These are phyloP conservation scores for Pseudomyrmex sp. DNA, from an alignment of 1,140 invertebrate genomes.

Conservation along the genomic window DNA sequence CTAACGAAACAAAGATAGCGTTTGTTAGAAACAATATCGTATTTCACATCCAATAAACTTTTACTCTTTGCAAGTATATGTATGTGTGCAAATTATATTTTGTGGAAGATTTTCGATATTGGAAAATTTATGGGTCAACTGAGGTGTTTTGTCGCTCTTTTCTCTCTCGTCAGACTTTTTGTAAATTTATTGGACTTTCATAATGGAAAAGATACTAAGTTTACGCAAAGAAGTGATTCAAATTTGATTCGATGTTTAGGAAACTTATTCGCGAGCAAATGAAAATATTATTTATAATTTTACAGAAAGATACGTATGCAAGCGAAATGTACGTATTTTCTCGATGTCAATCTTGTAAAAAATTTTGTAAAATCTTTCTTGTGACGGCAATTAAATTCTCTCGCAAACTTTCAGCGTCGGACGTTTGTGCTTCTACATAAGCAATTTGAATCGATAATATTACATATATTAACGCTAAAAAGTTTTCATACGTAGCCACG, in stretches of 20 bases:
- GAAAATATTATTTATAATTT: slow-evolving; percentile 26
- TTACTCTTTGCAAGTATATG: neutral
- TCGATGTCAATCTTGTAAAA: neutral
- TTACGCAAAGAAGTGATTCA: slow-evolving; percentile 9
- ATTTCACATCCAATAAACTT: neutral
- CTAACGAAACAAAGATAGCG: too few relatives aligned
- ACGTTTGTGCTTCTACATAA: neutral
- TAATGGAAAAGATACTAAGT: slow-evolving; percentile 30
- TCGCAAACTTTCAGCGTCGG: slow-evolving; percentile 8
- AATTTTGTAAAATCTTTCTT: neutral
- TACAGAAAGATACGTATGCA: slow-evolving; percentile 19
- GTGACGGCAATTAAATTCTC: slow-evolving; percentile 18
- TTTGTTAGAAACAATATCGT: too few relatives aligned
- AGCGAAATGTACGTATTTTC: slow-evolving; percentile 41
- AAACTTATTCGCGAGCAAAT: slow-evolving; percentile 45
- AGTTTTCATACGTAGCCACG: slow-evolving; percentile 1
- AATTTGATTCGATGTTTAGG: slow-evolving; percentile 10
- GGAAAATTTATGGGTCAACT: slow-evolving; percentile 20
- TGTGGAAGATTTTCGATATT: neutral
- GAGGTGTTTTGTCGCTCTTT: neutral
- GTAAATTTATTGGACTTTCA: slow-evolving; percentile 24
- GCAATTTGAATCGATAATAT: neutral
- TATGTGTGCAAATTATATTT: neutral
- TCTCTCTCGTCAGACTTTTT: slow-evolving; percentile 15
- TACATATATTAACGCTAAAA: slow-evolving; percentile 8